Conservation (phyloP, 2,797 vertebrate species). For the Bradypodion pumilum region DNA sequence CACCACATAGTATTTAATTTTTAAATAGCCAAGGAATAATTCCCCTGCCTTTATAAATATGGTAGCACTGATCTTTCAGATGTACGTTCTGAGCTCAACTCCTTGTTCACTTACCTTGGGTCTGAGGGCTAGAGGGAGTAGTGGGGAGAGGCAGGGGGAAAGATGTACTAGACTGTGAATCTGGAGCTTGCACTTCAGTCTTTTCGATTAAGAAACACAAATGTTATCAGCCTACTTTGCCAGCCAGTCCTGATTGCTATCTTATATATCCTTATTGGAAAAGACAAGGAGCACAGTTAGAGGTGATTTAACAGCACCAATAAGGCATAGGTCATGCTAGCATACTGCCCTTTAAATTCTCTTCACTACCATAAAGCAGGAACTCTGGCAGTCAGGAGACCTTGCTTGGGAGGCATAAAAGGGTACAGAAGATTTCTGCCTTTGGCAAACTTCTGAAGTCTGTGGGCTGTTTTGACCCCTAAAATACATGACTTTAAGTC, state of each 20-base stretch:
- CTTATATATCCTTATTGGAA: background rate
- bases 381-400: background rate
- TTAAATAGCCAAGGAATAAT: background rate
- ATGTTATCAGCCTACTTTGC: background rate
- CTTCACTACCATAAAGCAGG: too few species aligned
- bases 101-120: background rate
- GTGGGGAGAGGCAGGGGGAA: background rate
- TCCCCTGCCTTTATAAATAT: background rate
- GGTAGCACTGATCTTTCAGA: background rate
- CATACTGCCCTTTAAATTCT: background rate
- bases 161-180: background rate
- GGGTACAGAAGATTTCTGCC: background rate
- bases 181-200: background rate
- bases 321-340: background rate
- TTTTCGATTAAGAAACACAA: background rate
- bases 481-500: background rate
- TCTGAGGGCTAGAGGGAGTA: background rate
- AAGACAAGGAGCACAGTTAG: background rate
- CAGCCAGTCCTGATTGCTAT: background rate
- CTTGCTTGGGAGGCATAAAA: background rate
- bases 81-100: background rate
- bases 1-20: background rate
- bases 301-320: background rate
- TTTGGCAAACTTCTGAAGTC: background rate
- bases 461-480: background rate